Percentiles rank a stretch among this genome's conserved stretches.
Conservation (phyloP, 2,113 vertebrate genomes). For the Clupea harengus region DNA sequence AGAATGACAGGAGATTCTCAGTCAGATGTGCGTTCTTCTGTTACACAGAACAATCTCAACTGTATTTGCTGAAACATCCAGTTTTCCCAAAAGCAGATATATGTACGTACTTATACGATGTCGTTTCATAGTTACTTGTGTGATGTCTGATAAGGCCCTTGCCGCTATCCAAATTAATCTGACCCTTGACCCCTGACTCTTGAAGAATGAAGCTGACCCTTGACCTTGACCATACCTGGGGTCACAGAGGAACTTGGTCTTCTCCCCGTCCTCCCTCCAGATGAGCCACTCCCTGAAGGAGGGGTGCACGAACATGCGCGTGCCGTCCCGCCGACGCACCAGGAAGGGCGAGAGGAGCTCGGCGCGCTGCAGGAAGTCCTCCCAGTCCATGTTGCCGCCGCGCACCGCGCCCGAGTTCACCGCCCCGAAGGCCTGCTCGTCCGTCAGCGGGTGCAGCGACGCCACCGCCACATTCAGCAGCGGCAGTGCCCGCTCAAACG, state of each 20-base stretch:
- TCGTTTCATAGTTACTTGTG: too few species aligned
- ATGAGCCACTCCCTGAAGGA: conserved; percentile 98
- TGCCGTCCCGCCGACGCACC: conserved; percentile 86
- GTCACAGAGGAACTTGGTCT: conserved; percentile 95
- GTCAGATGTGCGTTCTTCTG: too few species aligned
- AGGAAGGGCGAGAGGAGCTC: conserved; percentile 94
- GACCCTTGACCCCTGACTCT: too few species aligned
- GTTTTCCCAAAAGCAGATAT: too few species aligned
- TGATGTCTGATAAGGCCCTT: too few species aligned
- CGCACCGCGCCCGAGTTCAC: conserved; percentile 69
- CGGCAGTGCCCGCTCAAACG: conserved; percentile 92
- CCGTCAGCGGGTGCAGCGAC: conserved; percentile 91
- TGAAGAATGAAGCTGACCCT: background rate
- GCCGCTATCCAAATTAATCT: too few species aligned
- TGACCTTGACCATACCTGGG: conserved; percentile 79
- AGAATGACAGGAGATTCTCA: background rate
- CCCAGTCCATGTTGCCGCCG: conserved; percentile 77
- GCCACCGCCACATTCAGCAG: conserved; percentile 93
- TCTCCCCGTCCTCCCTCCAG: conserved; percentile 98
- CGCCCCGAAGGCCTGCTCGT: conserved; percentile 89
- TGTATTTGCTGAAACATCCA: too few species aligned
- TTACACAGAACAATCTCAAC: too few species aligned
- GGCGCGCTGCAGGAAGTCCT: conserved; percentile 90
- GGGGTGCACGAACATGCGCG: conserved; percentile 92
- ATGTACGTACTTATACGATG: too few species aligned